Conservation (phyloP, 2,113 vertebrate genomes). For the Eublepharis macularius region DNA sequence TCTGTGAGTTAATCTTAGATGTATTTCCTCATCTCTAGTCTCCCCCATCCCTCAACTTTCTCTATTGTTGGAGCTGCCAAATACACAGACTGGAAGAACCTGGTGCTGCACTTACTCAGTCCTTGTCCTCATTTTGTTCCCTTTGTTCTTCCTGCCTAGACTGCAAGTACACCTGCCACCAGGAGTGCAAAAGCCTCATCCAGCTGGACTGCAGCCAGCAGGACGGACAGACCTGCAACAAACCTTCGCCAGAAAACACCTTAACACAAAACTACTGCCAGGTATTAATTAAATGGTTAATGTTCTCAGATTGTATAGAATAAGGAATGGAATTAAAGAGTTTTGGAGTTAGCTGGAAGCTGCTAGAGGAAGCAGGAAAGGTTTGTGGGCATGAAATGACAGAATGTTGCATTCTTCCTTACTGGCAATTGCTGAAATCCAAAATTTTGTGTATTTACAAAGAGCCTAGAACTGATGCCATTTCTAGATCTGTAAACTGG, state of each 20-base stretch:
- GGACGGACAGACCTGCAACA: slow-evolving; percentile 52
- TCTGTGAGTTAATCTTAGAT: not conserved
- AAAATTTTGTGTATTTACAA: not conserved
- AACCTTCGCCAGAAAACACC: slow-evolving; percentile 72
- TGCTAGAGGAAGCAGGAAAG: accelerated
- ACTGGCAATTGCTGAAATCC: not conserved
- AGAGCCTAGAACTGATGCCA: not conserved
- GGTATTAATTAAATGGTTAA: slow-evolving; percentile 72
- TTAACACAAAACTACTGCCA: slow-evolving; percentile 64
- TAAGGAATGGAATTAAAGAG: not conserved
- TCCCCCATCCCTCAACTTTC: not conserved
- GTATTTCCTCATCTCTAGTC: not conserved
- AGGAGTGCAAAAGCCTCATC: slow-evolving; percentile 83
- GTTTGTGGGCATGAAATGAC: not conserved
- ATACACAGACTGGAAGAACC: accelerated
- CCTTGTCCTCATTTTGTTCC: not conserved
- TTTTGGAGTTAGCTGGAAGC: accelerated
- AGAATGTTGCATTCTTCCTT: not conserved
- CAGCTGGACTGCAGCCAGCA: slow-evolving; percentile 87
- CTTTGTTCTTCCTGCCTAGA: slow-evolving; percentile 68
- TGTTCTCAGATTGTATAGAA: not conserved
- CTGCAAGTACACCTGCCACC: slow-evolving; percentile 91
- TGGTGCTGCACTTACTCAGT: accelerated
- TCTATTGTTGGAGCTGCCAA: not conserved
- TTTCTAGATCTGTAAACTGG: not conserved